Evolutionary conservation across 2,113 vertebrate genomes (phyloP).

Genomic region (Gallinago media): DNA sequence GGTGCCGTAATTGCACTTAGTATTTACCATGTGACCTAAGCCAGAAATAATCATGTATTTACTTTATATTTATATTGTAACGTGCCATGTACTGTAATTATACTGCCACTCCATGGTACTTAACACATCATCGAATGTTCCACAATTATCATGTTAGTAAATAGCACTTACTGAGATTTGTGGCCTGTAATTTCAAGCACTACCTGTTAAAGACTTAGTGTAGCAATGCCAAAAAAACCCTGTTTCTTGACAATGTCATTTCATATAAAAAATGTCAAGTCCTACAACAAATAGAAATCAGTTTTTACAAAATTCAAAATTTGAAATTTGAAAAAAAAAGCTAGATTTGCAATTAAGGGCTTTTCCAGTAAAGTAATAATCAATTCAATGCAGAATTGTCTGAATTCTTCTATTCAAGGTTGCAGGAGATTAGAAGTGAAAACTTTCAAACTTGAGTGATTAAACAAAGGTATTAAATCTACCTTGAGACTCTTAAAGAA

Average conservation of each 20-base stretch:
- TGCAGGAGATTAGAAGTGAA: not conserved
- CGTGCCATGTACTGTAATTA: slow-evolving; percentile 76
- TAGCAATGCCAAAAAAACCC: not conserved
- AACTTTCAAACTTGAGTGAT: not conserved
- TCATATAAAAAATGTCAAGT: not conserved
- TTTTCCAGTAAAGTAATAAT: not conserved
- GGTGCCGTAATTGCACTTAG: slow-evolving; percentile 68
- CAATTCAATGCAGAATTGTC: not conserved
- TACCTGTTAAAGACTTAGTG: slow-evolving; percentile 56
- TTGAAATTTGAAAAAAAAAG: not conserved
- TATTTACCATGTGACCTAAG: slow-evolving; percentile 75
- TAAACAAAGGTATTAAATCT: not conserved
- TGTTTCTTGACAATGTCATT: not conserved
- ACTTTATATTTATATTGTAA: slow-evolving; percentile 78
- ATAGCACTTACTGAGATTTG: slow-evolving; percentile 59
- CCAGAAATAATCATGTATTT: slow-evolving; percentile 76
- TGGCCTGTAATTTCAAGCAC: slow-evolving; percentile 66
- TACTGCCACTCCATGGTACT: slow-evolving; percentile 75
- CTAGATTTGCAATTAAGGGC: not conserved
- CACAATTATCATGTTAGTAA: slow-evolving; percentile 76
- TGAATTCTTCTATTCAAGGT: not conserved
- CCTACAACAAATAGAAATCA: not conserved
- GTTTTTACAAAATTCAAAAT: not conserved
- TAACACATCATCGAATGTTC: slow-evolving; percentile 72
- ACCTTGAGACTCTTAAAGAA: not conserved